Conservation (phyloP, 1,140 invertebrate genomes). For the Zaprionus lachaisei region DNA sequence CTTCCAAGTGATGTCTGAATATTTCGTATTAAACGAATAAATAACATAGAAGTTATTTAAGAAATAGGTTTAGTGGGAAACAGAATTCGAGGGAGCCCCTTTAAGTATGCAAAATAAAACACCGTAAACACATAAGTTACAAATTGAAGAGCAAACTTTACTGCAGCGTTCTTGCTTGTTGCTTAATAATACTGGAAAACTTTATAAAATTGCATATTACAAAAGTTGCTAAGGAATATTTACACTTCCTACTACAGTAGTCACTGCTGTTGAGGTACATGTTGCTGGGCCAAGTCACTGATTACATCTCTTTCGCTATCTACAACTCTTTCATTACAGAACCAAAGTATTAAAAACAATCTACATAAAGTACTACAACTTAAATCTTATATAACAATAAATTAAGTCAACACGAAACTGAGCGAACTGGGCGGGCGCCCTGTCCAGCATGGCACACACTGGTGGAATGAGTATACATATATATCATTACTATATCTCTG, state of each 20-base stretch:
- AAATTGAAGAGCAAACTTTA: too few species aligned
- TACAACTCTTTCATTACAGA: constrained; percentile 10
- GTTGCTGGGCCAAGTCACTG: constrained; percentile 5
- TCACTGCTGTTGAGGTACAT: constrained; percentile 36
- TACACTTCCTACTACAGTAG: background rate
- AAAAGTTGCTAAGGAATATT: background rate
- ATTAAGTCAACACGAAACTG: constrained; percentile 9
- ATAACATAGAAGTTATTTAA: too few species aligned
- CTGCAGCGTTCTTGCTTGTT: too few species aligned
- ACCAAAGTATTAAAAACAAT: constrained; percentile 51
- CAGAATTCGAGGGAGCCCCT: too few species aligned
- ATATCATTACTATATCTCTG: background rate
- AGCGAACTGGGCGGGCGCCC: background rate
- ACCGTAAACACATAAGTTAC: too few species aligned
- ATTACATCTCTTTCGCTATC: constrained; percentile 13
- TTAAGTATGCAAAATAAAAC: too few species aligned
- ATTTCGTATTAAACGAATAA: too few species aligned
- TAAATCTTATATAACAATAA: constrained; percentile 21
- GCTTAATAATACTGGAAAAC: constrained; percentile 8
- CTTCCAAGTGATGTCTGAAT: too few species aligned
- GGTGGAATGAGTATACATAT: background rate
- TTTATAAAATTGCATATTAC: constrained; percentile 12
- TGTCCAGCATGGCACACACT: background rate
- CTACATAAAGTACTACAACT: constrained; percentile 43
- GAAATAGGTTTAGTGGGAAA: too few species aligned